These are phyloP conservation scores for Listrodromus nycthemerus DNA, from an alignment of 2,888 invertebrate species.

Conservation along the genomic window DNA sequence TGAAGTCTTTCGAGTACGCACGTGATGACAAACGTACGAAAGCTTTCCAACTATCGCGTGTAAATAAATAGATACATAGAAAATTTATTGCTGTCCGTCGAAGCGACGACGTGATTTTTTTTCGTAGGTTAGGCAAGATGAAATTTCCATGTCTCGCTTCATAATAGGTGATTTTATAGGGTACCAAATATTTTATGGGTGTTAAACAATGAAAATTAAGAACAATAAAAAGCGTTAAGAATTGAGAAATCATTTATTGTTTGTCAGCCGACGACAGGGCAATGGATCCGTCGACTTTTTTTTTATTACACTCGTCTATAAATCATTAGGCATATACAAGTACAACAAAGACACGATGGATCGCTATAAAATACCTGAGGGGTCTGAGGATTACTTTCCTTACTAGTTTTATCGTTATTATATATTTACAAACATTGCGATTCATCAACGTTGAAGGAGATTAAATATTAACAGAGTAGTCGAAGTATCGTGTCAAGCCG, in stretches of 20 bases:
- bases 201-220: neutral
- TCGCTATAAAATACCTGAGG: neutral
- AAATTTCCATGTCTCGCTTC: neutral
- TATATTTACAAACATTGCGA: slow-evolving; percentile 9
- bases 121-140: neutral
- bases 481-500: neutral
- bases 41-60: neutral
- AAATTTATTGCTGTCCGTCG: neutral
- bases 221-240: neutral
- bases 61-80: neutral
- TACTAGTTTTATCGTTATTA: neutral
- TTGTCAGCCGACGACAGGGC: neutral
- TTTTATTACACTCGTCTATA: slow-evolving; percentile 12
- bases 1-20: neutral
- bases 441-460: neutral
- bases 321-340: slow-evolving; percentile 3
- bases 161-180: neutral
- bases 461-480: slow-evolving; percentile 3
- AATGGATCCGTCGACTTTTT: neutral
- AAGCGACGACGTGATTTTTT: neutral
- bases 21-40: neutral
- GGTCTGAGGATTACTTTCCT: neutral
- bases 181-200: neutral
- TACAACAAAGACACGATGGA: neutral
- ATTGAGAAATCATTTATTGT: slow-evolving; percentile 1